Evolutionary conservation across 2,888 invertebrate genomes (phyloP).

Genomic region (Leptinotarsa juncta): DNA sequence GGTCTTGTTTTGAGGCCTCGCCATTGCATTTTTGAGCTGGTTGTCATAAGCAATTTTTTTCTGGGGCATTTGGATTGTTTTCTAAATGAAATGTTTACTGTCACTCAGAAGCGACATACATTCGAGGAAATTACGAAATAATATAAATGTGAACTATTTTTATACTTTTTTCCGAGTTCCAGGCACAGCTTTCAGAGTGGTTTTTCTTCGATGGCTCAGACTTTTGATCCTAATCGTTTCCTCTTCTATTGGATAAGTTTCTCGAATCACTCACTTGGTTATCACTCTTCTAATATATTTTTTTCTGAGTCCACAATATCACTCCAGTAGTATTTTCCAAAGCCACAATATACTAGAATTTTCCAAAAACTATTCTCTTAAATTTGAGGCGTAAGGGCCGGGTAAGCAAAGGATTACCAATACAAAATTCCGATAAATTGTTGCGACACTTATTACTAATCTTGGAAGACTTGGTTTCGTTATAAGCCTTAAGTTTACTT

Average conservation of each 20-base stretch:
- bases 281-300: not conserved
- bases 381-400: not conserved
- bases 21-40: constrained; percentile 3
- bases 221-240: too few relatives aligned
- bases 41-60: constrained; percentile 22
- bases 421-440: constrained; percentile 1
- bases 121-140: too few relatives aligned
- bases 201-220: too few relatives aligned
- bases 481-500: constrained; percentile 32
- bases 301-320: not conserved
- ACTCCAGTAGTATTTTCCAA: not conserved
- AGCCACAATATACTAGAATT: not conserved
- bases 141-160: too few relatives aligned
- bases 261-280: too few relatives aligned
- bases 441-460: constrained; percentile 7
- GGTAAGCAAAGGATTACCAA: constrained; percentile 33
- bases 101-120: too few relatives aligned
- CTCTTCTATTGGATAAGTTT: too few relatives aligned
- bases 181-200: too few relatives aligned
- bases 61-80: constrained; percentile 35
- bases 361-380: constrained; percentile 2
- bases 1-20: not conserved
- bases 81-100: not conserved
- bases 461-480: constrained; percentile 45
- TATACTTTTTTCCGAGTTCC: too few relatives aligned